Evolutionary conservation across 2,797 vertebrate species (phyloP).

Genomic region (Acanthurus lineatus): DNA sequence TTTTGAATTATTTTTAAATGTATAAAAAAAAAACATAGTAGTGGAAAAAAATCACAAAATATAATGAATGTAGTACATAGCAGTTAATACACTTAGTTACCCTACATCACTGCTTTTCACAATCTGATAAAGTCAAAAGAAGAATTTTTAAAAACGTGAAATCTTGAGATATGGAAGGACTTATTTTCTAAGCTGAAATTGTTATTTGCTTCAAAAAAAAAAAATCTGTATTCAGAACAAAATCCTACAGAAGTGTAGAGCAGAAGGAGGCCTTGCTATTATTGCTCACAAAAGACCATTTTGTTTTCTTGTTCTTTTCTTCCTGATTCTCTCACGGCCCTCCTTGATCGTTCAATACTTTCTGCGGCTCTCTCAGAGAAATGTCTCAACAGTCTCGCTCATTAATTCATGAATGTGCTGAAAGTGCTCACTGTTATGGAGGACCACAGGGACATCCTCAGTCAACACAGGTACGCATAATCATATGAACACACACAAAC

Average conservation of each 20-base stretch:
- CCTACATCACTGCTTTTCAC: neutral
- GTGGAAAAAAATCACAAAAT: neutral
- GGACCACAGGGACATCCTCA: constrained; percentile 1
- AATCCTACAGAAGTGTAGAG: constrained; percentile 1
- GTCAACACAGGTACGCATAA: neutral
- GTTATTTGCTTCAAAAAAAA: constrained; percentile 40
- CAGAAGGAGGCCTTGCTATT: constrained; percentile 37
- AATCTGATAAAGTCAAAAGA: neutral
- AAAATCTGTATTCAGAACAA: constrained; percentile 25
- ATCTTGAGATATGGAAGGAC: neutral
- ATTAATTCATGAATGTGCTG: constrained; percentile 57
- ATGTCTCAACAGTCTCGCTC: constrained; percentile 40
- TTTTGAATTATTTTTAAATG: neutral
- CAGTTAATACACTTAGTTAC: neutral
- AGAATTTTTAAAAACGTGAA: neutral
- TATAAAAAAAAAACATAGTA: neutral
- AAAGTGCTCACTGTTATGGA: constrained; percentile 29
- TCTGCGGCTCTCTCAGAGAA: constrained; percentile 31
- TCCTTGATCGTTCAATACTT: constrained; percentile 51
- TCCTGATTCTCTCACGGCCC: constrained; percentile 34
- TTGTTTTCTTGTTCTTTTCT: constrained; percentile 35
- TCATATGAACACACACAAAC: neutral
- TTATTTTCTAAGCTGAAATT: constrained; percentile 25
- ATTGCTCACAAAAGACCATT: constrained; percentile 49
- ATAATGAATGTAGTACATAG: neutral